Evolutionary conservation across 2,888 invertebrate species (phyloP).

Genomic region (Pristionchus mayeri): DNA sequence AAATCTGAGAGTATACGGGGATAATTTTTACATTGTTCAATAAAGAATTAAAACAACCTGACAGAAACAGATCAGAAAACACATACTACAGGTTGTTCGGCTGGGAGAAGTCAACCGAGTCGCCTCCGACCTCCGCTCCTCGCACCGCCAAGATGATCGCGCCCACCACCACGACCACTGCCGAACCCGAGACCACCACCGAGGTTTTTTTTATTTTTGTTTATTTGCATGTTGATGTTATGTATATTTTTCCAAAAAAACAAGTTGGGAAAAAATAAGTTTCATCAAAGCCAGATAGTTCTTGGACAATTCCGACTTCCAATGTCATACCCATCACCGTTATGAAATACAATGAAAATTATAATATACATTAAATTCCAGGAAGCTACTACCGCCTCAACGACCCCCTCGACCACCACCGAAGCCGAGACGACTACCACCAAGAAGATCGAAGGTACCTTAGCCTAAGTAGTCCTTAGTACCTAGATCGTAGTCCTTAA

Average conservation of each 20-base stretch:
- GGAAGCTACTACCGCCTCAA: conserved; percentile 17
- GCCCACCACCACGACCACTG: conserved; percentile 47
- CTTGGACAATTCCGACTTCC: neutral
- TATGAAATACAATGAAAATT: no score
- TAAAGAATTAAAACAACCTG: no score
- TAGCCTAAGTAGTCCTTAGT: no score
- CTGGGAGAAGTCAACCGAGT: conserved; percentile 32
- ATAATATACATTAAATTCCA: neutral
- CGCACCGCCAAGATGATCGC: conserved; percentile 40
- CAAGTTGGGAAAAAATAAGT: no score
- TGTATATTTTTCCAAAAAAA: no score
- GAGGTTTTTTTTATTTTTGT: neutral
- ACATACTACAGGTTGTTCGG: conserved; percentile 38
- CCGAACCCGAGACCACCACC: conserved; percentile 34
- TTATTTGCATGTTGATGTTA: no score
- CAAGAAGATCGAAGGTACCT: conserved; percentile 47
- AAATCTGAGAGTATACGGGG: no score
- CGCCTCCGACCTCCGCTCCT: neutral
- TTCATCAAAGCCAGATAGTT: neutral
- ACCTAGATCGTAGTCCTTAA: no score
- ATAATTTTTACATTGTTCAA: no score
- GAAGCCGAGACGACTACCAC: conserved; percentile 40
- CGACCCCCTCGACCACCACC: conserved; percentile 42
- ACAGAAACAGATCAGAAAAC: neutral
- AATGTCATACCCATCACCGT: neutral